Evolutionary conservation across 2,113 vertebrate genomes (phyloP).

Genomic region (Passer montanus): DNA sequence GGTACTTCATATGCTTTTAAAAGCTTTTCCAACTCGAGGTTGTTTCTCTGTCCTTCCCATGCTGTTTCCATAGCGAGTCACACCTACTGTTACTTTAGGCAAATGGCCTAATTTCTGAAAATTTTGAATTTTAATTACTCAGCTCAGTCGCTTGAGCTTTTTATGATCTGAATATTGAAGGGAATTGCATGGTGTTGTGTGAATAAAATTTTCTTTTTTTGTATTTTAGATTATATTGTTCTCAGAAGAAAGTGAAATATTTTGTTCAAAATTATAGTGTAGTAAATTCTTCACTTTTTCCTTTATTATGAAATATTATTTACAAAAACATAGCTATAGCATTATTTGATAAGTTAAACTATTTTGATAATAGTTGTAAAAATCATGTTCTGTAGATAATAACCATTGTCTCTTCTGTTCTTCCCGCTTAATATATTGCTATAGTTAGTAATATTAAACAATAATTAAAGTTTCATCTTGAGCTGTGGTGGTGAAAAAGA

Average conservation of each 20-base stretch:
- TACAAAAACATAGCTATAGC: background rate
- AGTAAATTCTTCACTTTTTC: background rate
- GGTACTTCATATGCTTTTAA: conserved; percentile 13
- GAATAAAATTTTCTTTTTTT: background rate
- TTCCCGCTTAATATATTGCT: background rate
- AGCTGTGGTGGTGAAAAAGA: background rate
- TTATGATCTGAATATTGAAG: background rate
- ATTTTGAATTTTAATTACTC: background rate
- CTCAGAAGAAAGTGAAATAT: background rate
- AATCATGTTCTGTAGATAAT: background rate
- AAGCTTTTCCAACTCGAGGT: background rate
- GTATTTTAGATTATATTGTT: background rate
- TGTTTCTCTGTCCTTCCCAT: background rate
- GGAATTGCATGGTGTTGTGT: background rate
- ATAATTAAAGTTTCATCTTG: background rate
- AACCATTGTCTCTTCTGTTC: background rate
- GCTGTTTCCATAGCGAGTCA: conserved; percentile 19
- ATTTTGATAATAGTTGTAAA: background rate
- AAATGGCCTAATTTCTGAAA: background rate
- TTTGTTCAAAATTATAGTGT: background rate
- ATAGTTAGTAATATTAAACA: background rate
- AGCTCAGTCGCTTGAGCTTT: background rate
- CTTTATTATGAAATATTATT: background rate
- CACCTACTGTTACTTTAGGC: background rate
- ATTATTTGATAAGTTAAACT: background rate